phyloP scores from a whole-genome alignment of 2,797 vertebrate genomes.

The Mallotus villosus region DNA sequence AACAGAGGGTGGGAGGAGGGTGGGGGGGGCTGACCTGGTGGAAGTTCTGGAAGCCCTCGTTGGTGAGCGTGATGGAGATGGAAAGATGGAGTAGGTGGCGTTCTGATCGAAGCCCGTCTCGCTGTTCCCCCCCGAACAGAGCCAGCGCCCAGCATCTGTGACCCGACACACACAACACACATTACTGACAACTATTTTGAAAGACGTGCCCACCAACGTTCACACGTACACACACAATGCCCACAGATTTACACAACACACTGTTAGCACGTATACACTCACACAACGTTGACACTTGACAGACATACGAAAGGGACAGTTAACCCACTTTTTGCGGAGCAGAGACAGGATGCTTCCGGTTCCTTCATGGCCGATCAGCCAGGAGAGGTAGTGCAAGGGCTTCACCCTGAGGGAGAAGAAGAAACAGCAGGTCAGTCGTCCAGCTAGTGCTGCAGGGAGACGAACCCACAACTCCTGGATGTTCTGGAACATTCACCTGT shows the following conservation, averaged over 20 bases:
- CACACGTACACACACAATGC: too few species aligned
- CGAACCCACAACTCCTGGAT: background rate
- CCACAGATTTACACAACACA: background rate
- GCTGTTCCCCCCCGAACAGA: conserved; percentile 92
- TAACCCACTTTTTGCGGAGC: conserved; percentile 88
- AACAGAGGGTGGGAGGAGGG: background rate
- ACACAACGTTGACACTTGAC: background rate
- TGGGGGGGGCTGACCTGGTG: conserved; percentile 77
- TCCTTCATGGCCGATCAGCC: conserved; percentile 95
- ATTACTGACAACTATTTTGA: background rate
- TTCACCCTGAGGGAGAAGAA: conserved; percentile 80
- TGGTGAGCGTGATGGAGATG: conserved; percentile 91
- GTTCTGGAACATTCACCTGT: conserved; percentile 77
- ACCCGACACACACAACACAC: conserved; percentile 19
- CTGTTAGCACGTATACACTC: background rate
- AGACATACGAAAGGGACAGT: background rate
- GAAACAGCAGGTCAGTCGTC: conserved; percentile 3
- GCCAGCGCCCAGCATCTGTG: conserved; percentile 91
- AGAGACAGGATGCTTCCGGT: conserved; percentile 91
- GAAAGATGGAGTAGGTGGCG: conserved; percentile 94
- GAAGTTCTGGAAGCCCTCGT: conserved; percentile 90
- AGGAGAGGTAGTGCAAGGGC: conserved; percentile 94
- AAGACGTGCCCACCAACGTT: background rate
- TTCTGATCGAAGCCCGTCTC: conserved; percentile 96
- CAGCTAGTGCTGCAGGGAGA: background rate